Evolutionary conservation across 2,888 invertebrate genomes (phyloP), one percentile per base, ranked within the genome.

Genomic region (Tanypteryx hageni): DNA sequence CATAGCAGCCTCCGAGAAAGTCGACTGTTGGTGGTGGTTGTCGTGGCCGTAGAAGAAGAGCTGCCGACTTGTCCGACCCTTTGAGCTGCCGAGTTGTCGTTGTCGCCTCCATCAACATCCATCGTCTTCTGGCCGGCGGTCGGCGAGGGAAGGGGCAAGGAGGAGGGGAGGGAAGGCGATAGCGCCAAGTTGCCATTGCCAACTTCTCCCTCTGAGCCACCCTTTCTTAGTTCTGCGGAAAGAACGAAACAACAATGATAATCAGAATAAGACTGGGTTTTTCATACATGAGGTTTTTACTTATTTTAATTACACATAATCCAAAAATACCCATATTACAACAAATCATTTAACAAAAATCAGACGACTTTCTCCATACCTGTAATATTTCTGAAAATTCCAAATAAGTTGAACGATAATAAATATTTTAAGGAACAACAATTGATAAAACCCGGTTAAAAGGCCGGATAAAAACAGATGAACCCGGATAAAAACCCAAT

Each of bases 151-250:
- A 93, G 94, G 94, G 93, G 94, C 76, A 56, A 92, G 58, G 89
- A 61, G 13, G 92, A 59, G 18, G 92, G 56, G 44, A 83, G 58
- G 18, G 92, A 84, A 22, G 92, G 82, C 22, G 94, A 89, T 93
- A 93, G 59, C 94, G 94, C 59, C 94, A 94, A 58, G 91, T 93
- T 93, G 94, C 94, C 93, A 94, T 95, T 92, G 94, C 94, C 93
- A 94, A 94, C 64, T 95, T 92, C 76, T 0, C 22, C 92, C 93
- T 94, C 94, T 95, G 95, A 92, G 61, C 83, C 92, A 58, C 93
- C 98, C 97, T 98, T 98, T 96, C 98, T 98, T 97, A 98, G 97
- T 97, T 98, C 98, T 98, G 97, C 64, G 97, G 97, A 95, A 95
- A 95, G 94, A 93, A 94, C 94, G 94, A 93, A 93, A 92, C 93